Evolutionary conservation across 1,140 invertebrate species (phyloP).

Genomic region (Drosophila gunungcola): DNA sequence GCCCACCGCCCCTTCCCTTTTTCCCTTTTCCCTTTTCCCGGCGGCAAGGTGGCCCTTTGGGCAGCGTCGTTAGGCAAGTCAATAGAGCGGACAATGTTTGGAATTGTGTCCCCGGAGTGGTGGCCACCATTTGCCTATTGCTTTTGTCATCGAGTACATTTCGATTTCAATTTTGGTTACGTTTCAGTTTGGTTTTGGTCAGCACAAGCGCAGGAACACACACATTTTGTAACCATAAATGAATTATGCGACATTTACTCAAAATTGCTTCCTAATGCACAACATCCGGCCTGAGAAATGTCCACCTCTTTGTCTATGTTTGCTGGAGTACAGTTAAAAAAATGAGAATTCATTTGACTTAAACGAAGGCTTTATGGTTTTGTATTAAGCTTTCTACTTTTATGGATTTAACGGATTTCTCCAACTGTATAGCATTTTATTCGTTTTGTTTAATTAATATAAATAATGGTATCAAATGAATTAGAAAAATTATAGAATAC

Average conservation of each 20-base stretch:
- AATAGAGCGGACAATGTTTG: constrained; percentile 59
- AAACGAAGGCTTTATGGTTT: too few relatives aligned
- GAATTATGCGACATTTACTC: constrained; percentile 84
- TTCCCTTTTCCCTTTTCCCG: background rate
- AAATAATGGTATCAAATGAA: too few relatives aligned
- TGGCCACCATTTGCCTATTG: constrained; percentile 43
- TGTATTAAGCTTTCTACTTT: too few relatives aligned
- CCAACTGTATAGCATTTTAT: too few relatives aligned
- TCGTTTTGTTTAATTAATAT: too few relatives aligned
- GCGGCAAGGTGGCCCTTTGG: constrained; percentile 28
- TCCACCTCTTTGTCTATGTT: constrained; percentile 2
- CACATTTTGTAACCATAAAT: constrained; percentile 64
- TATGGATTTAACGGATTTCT: too few relatives aligned
- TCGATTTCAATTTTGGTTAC: constrained; percentile 29
- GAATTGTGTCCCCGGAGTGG: constrained; percentile 35
- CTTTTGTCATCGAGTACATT: constrained; percentile 51
- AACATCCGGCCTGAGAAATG: constrained; percentile 54
- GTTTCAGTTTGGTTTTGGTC: constrained; percentile 18
- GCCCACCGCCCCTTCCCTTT: background rate
- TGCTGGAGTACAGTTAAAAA: background rate
- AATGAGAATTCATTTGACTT: too few relatives aligned
- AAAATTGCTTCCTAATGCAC: constrained; percentile 79
- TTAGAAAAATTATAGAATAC: too few relatives aligned
- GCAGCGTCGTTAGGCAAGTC: constrained; percentile 48
- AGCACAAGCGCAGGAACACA: constrained; percentile 1